phyloP scores from a whole-genome alignment of 1,140 invertebrate genomes.

The Sycophaga agraensis region DNA sequence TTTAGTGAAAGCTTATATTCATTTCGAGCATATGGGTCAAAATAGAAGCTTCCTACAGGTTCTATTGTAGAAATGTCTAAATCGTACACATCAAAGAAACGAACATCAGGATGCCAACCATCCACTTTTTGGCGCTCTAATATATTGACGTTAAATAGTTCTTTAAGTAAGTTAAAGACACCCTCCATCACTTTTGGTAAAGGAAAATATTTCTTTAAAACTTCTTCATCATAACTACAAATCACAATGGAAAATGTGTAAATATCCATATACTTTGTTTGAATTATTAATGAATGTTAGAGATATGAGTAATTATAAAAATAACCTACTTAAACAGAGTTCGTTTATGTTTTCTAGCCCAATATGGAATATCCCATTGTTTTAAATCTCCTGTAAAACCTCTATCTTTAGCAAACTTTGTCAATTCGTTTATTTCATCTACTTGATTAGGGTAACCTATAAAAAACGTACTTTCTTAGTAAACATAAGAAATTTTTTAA shows the following conservation, averaged over 20 bases:
- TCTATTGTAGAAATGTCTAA: slow-evolving; percentile 60
- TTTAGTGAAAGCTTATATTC: slow-evolving; percentile 64
- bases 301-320: no score
- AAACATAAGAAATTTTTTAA: not conserved
- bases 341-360: slow-evolving; percentile 72
- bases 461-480: slow-evolving; percentile 32
- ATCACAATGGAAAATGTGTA: no score
- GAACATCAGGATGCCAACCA: slow-evolving; percentile 84
- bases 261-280: no score
- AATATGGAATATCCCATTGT: slow-evolving; percentile 86
- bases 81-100: slow-evolving; percentile 81
- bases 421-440: slow-evolving; percentile 72
- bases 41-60: slow-evolving; percentile 77
- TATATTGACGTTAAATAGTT: slow-evolving; percentile 82
- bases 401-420: slow-evolving; percentile 72
- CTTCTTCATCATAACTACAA: slow-evolving; percentile 67
- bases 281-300: no score
- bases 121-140: slow-evolving; percentile 64
- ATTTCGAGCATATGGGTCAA: slow-evolving; percentile 76
- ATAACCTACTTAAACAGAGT: slow-evolving; percentile 63
- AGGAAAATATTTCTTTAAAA: slow-evolving; percentile 81
- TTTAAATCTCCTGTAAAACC: slow-evolving; percentile 73
- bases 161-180: slow-evolving; percentile 73
- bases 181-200: slow-evolving; percentile 74
- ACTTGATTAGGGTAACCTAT: slow-evolving; percentile 70